A percentile compares a stretch with the other conserved stretches of the same genome.
Evolutionary conservation across 2,888 invertebrate species (phyloP).

Genomic region (Dynastes hyllus): DNA sequence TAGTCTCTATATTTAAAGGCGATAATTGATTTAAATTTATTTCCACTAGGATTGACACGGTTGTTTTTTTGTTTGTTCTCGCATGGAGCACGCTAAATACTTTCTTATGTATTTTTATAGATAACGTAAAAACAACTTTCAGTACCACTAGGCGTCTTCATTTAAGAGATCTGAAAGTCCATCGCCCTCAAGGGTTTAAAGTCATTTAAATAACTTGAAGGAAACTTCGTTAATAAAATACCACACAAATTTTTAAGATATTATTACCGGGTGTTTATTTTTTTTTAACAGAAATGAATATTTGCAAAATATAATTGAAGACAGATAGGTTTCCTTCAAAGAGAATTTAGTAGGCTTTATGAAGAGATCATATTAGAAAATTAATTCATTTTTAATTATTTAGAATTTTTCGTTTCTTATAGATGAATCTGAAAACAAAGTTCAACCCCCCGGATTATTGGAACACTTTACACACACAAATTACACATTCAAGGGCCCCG

Average conservation of each 20-base stretch:
- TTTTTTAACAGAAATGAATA: not conserved
- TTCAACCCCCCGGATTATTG: too few species aligned
- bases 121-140: constrained; percentile 38
- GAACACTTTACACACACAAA: too few species aligned
- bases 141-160: constrained; percentile 29
- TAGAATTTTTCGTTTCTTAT: too few species aligned
- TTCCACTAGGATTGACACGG: not conserved
- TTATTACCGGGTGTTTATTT: not conserved
- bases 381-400: too few species aligned
- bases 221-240: constrained; percentile 49
- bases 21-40: constrained; percentile 13
- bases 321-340: too few species aligned
- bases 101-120: constrained; percentile 8
- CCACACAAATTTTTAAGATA: not conserved
- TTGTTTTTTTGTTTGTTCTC: not conserved
- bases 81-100: not conserved
- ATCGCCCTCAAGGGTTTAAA: constrained; percentile 54
- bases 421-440: too few species aligned
- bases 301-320: too few species aligned
- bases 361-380: too few species aligned
- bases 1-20: too few species aligned
- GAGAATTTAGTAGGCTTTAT: too few species aligned
- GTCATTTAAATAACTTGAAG: constrained; percentile 54
- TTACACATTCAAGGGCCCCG: too few species aligned
- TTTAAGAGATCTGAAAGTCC: constrained; percentile 26